Conservation (phyloP, 2,888 invertebrate genomes). For the Aphelenchoides bicaudatus region DNA sequence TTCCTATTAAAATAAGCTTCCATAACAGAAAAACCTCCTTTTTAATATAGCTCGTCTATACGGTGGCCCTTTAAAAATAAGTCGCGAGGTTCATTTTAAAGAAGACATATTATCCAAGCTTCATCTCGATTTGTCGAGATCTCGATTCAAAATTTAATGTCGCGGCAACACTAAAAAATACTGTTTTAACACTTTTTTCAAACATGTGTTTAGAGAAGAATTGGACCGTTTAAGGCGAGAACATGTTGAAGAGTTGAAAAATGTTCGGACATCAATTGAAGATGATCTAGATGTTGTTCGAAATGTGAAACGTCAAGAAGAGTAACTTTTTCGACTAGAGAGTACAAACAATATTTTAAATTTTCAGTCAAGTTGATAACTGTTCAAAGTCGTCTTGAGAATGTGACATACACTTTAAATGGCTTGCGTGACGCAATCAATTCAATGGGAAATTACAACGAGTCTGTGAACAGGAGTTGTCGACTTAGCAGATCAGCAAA, state of each 20-base stretch:
- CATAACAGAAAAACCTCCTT: too few relatives aligned
- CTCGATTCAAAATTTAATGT: too few relatives aligned
- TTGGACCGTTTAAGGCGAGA: slow-evolving; percentile 34
- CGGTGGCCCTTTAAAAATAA: too few relatives aligned
- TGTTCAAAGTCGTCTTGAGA: slow-evolving; percentile 22
- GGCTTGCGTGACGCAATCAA: slow-evolving; percentile 24
- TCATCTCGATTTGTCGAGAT: neutral
- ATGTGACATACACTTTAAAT: slow-evolving; percentile 17
- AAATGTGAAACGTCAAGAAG: slow-evolving; percentile 18
- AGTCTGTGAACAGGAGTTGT: slow-evolving; percentile 26
- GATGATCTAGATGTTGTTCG: slow-evolving; percentile 15
- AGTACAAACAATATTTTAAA: neutral
- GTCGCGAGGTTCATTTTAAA: too few relatives aligned
- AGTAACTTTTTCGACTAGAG: neutral
- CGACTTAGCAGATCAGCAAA: slow-evolving; percentile 31
- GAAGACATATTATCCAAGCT: too few relatives aligned
- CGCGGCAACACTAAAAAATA: too few relatives aligned
- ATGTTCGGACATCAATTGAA: slow-evolving; percentile 22
- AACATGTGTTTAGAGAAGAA: slow-evolving; percentile 24
- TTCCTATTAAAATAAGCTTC: too few relatives aligned
- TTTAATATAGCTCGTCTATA: too few relatives aligned
- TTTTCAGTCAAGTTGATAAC: neutral
- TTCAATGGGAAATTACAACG: slow-evolving; percentile 21
- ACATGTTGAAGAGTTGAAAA: slow-evolving; percentile 32
- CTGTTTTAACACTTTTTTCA: neutral